These are phyloP conservation scores for Andrena camellia DNA, from an alignment of 2,888 invertebrate genomes.

Conservation along the genomic window DNA sequence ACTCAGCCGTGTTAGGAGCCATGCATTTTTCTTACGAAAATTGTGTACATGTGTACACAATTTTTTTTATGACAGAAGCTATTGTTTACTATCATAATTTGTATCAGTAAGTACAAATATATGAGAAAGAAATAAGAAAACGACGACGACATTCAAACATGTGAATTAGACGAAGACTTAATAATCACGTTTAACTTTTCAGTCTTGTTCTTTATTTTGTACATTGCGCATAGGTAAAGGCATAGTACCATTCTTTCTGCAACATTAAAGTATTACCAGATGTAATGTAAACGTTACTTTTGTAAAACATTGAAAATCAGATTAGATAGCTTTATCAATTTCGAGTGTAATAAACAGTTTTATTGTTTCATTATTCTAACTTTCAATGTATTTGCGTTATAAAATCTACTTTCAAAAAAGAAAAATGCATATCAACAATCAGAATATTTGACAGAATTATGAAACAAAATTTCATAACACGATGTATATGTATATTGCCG, in stretches of 20 bases:
- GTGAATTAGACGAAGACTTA: neutral
- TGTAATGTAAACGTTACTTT: neutral
- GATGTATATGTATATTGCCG: constrained; percentile 72
- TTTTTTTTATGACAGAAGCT: neutral
- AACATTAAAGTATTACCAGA: neutral
- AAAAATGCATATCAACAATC: constrained; percentile 53
- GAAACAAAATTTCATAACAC: constrained; percentile 7
- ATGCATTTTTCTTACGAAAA: constrained; percentile 60
- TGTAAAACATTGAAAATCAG: neutral
- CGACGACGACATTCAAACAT: neutral
- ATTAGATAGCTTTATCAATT: too few species aligned
- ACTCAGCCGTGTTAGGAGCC: constrained; percentile 55
- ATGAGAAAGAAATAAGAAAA: neutral
- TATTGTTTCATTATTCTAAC: neutral
- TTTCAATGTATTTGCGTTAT: constrained; percentile 1
- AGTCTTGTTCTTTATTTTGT: neutral
- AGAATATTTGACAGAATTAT: constrained; percentile 22
- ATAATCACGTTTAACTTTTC: neutral
- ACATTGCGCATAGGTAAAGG: neutral
- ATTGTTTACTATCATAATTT: constrained; percentile 2
- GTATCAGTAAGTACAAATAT: neutral
- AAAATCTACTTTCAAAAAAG: constrained; percentile 26
- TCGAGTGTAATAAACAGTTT: neutral
- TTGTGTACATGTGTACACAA: neutral
- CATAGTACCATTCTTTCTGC: neutral